Percentiles rank a stretch among this genome's conserved stretches.
These are phyloP conservation scores for Monopterus albus DNA, from an alignment of 2,113 vertebrate genomes.

Conservation along the genomic window DNA sequence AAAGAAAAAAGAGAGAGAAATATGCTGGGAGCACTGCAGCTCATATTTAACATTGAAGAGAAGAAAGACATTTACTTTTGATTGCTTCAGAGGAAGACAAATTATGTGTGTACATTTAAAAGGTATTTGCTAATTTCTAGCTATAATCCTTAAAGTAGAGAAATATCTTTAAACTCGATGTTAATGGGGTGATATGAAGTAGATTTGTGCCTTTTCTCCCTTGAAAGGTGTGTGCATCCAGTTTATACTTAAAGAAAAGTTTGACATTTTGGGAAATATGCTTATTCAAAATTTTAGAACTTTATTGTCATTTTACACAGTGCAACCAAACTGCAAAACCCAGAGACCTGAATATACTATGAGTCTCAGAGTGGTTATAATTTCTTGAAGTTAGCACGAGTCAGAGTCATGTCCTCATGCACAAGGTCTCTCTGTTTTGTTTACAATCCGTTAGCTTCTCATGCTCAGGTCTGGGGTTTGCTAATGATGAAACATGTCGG, in stretches of 20 bases:
- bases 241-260: not conserved
- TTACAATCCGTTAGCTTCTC: too few relatives aligned
- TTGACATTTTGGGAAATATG: too few relatives aligned
- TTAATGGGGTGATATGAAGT: not conserved
- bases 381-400: too few relatives aligned
- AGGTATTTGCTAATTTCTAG: conserved; percentile 12
- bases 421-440: too few relatives aligned
- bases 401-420: too few relatives aligned
- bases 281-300: too few relatives aligned
- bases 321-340: too few relatives aligned
- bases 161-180: not conserved
- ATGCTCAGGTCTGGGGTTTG: too few relatives aligned
- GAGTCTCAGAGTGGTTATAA: too few relatives aligned
- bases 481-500: too few relatives aligned
- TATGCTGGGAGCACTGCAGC: conserved; percentile 42
- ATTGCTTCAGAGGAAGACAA: conserved; percentile 36
- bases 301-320: too few relatives aligned
- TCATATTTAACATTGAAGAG: conserved; percentile 49
- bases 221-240: not conserved
- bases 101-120: conserved; percentile 27
- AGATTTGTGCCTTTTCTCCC: not conserved
- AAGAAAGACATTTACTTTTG: conserved; percentile 61
- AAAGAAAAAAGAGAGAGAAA: conserved; percentile 14
- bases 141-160: not conserved
- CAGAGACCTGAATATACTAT: too few relatives aligned